Evolutionary conservation across 2,888 invertebrate genomes (phyloP), one percentile per base, ranked within the genome.

Genomic region (Epinotia ramella): DNA sequence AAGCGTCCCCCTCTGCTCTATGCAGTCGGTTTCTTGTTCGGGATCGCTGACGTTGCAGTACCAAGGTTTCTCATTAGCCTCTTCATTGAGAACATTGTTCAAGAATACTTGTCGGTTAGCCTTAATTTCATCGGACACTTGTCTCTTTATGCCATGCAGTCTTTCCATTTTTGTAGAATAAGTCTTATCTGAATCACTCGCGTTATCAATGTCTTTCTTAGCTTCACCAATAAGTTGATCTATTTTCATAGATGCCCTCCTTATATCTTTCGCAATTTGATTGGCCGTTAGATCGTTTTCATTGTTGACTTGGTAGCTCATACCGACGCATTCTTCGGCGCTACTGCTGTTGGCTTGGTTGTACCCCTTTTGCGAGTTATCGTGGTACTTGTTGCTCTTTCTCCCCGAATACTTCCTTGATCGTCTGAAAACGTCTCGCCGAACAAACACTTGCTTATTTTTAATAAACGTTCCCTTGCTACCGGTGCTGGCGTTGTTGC

Each of bases 401-500:
- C 94, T 89, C 67, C 94, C 93, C 0, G 94, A 94, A 83, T 94
- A 95, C 80, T 95, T 95, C 78, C 94, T 90, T 12, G 95, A 95
- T 78, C 95, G 88, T 79, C 95, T 89, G 77, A 94, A 94, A 3
- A 95, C 94, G 74, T 95, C 95, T 83, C 94, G 86, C 78, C 95
- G 86, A 0, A 93, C 91, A 78, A 95, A 95, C 3, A 92, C 95
- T 82, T 95, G 94, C 83, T 95, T 95, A 76, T 95, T 95, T 87
- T 95, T 95, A 66, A 96, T 95, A 78, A 95, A 96, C 40, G 95
- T 95, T 67, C 95, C 93, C 78, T 94, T 94, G 81, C 88, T 89
- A 59, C 89, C 85, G 44, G 85, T 84, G 79, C 87, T 94, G 64
- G 84, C 88, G 80, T 87, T 91, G 79, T 92, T 94, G 12, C 93